These are phyloP conservation scores for Zaprionus ghesquierei DNA, from an alignment of 1,140 invertebrate species.

Conservation along the genomic window DNA sequence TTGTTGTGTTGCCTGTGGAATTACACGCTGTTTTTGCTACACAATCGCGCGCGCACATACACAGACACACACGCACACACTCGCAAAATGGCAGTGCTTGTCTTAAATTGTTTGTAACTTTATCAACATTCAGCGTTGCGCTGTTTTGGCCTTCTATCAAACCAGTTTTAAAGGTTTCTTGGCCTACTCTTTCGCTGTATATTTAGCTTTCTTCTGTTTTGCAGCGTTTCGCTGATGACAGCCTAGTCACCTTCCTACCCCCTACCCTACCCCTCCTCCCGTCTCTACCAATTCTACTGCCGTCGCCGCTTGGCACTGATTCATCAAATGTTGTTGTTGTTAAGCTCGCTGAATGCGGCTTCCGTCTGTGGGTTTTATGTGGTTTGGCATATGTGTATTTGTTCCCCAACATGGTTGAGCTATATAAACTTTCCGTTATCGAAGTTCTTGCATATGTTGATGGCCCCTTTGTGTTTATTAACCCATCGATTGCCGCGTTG, in stretches of 20 bases:
- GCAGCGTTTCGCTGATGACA: conserved; percentile 69
- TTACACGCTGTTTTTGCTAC: conserved; percentile 57
- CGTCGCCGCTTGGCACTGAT: conserved; percentile 44
- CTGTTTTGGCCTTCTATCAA: conserved; percentile 66
- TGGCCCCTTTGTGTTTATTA: conserved; percentile 21
- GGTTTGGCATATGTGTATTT: background rate
- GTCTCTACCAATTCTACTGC: background rate
- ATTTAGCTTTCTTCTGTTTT: conserved; percentile 77
- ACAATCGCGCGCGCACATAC: conserved; percentile 1
- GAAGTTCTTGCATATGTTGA: background rate
- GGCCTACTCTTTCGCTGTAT: conserved; percentile 55
- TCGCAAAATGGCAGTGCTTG: conserved; percentile 34
- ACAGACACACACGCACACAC: conserved; percentile 6
- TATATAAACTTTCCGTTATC: conserved; percentile 11
- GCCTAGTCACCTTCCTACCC: background rate
- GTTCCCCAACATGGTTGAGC: background rate
- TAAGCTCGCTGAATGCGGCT: conserved; percentile 20
- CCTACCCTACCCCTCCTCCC: background rate
- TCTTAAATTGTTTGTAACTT: conserved; percentile 55
- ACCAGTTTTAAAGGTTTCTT: conserved; percentile 76
- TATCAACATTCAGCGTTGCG: conserved; percentile 30
- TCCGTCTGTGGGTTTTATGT: conserved; percentile 4
- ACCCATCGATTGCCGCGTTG: conserved; percentile 23
- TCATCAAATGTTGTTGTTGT: conserved; percentile 48
- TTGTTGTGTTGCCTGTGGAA: conserved; percentile 55